Percentiles rank a stretch among this genome's conserved stretches.
phyloP scores from a whole-genome alignment of 2,113 vertebrate genomes.

The Bubalus kerabau region DNA sequence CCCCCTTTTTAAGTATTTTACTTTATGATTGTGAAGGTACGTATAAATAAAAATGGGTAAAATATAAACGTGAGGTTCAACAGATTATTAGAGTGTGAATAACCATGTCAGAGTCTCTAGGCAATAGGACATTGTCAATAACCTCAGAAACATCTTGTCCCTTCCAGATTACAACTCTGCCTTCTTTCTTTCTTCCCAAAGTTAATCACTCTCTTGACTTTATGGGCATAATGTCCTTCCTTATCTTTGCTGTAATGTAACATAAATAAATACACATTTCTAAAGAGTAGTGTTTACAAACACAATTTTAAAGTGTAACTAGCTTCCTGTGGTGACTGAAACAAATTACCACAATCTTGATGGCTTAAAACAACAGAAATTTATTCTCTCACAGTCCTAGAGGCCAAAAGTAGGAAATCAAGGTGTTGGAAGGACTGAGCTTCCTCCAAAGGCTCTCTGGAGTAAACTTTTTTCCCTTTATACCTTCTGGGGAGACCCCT shows the following conservation, averaged over 20 bases:
- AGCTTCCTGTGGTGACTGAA: background rate
- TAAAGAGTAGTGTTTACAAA: background rate
- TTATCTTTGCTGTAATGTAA: background rate
- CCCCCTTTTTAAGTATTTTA: background rate
- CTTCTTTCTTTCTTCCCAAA: background rate
- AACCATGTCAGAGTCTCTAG: background rate
- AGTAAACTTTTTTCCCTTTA: background rate
- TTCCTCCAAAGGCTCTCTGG: background rate
- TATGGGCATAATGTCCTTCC: background rate
- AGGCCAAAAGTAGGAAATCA: background rate
- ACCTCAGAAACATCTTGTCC: background rate
- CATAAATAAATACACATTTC: background rate
- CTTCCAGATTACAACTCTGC: background rate
- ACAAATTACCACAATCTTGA: background rate
- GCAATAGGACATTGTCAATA: background rate
- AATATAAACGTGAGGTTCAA: background rate
- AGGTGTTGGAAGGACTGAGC: background rate
- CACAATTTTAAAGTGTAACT: background rate
- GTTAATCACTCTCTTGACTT: background rate
- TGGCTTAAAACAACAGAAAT: background rate
- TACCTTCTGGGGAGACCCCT: background rate
- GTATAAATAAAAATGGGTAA: background rate
- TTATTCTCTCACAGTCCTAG: background rate
- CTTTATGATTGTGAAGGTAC: background rate
- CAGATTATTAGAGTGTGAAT: background rate